phyloP scores from a whole-genome alignment of 2,888 invertebrate species.

The Agrilus cyanescens region DNA sequence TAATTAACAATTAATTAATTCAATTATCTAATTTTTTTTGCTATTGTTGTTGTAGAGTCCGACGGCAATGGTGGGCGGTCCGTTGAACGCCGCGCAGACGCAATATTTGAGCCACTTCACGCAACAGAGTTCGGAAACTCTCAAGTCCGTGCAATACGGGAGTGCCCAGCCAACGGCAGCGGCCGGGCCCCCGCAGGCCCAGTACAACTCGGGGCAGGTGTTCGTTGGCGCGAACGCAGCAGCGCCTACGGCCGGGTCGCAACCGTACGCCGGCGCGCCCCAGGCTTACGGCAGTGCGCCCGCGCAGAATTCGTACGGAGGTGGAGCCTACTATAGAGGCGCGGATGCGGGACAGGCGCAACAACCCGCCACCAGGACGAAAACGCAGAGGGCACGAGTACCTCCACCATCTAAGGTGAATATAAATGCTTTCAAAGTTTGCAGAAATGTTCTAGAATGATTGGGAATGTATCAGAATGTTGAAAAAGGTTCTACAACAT shows the following conservation, averaged over 20 bases:
- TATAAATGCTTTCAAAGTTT: not conserved
- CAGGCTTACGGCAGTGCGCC: constrained; percentile 22
- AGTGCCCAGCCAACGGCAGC: constrained; percentile 12
- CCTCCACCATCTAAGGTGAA: constrained; percentile 75
- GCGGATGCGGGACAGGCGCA: constrained; percentile 17
- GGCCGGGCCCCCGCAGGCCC: constrained; percentile 4
- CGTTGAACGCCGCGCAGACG: constrained; percentile 45
- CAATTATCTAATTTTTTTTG: not conserved
- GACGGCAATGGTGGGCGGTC: constrained; percentile 33
- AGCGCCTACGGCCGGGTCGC: constrained; percentile 8
- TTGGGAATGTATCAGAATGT: constrained; percentile 1
- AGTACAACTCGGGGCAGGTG: constrained; percentile 8
- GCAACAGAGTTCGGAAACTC: constrained; percentile 38
- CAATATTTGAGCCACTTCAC: constrained; percentile 47
- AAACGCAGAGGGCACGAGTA: constrained; percentile 58
- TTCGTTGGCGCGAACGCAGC: constrained; percentile 8
- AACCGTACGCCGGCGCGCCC: constrained; percentile 12
- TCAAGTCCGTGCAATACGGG: constrained; percentile 22
- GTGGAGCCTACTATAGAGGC: constrained; percentile 15
- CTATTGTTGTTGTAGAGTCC: constrained; percentile 21
- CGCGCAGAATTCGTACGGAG: constrained; percentile 21
- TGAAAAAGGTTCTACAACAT: too few species aligned
- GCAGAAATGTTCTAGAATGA: too few species aligned
- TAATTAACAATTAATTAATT: not conserved
- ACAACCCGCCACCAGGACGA: constrained; percentile 42